phyloP scores from a whole-genome alignment of 2,113 vertebrate genomes.

The Nerophis lumbriciformis region DNA sequence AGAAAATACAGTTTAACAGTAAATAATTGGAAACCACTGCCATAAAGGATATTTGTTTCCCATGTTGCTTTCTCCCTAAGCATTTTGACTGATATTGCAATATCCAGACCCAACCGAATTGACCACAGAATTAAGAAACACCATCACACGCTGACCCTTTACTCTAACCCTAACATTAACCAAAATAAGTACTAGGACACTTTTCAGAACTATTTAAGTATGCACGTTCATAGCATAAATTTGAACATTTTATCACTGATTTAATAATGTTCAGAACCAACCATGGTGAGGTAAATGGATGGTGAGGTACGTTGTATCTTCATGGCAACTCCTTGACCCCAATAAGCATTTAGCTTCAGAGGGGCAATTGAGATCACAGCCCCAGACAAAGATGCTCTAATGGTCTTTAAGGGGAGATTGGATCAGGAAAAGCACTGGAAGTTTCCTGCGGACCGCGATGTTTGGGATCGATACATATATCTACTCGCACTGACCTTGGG shows the following conservation, averaged over 20 bases:
- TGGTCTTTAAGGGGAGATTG: constrained; percentile 44
- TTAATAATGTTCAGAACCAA: background rate
- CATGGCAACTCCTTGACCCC: constrained; percentile 7
- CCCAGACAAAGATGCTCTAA: constrained; percentile 50
- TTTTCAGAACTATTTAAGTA: background rate
- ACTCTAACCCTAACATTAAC: too few species aligned
- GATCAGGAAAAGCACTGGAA: constrained; percentile 46
- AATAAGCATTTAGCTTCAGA: constrained; percentile 35
- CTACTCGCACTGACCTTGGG: constrained; percentile 70
- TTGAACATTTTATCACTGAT: background rate
- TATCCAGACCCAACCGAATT: too few species aligned
- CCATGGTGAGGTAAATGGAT: constrained; percentile 8
- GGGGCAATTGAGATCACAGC: constrained; percentile 43
- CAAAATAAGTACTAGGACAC: background rate
- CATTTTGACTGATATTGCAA: too few species aligned
- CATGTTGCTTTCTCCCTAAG: too few species aligned
- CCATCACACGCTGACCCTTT: too few species aligned
- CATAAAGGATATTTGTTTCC: too few species aligned
- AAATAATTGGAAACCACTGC: too few species aligned
- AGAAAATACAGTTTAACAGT: background rate
- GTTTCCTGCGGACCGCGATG: constrained; percentile 48
- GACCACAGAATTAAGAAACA: too few species aligned
- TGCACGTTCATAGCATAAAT: too few species aligned
- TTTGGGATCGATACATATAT: constrained; percentile 63
- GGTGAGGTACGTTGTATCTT: constrained; percentile 14